Evolutionary conservation across 2,113 vertebrate genomes (phyloP).

Genomic region (Uria aalge): DNA sequence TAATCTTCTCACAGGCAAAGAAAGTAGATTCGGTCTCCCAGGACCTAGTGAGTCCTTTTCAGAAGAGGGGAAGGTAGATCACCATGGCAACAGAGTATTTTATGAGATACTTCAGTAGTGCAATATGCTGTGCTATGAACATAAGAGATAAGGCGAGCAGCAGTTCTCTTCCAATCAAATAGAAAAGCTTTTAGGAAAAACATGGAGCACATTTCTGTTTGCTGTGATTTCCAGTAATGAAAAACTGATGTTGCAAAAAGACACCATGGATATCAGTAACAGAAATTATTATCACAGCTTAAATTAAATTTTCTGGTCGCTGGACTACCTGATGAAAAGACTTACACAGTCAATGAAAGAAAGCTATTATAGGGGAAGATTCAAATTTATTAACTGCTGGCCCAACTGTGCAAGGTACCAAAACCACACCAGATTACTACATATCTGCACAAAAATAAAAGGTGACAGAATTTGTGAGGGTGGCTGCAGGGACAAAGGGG

Average conservation of each 20-base stretch:
- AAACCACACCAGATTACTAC: not conserved
- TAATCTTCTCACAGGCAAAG: not conserved
- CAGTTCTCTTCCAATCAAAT: not conserved
- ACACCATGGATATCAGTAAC: accelerated
- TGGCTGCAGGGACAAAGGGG: not conserved
- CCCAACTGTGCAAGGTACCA: not conserved
- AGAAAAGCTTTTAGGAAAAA: not conserved
- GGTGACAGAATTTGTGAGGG: not conserved
- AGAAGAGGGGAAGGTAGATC: not conserved
- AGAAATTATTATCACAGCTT: not conserved
- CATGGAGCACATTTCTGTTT: not conserved
- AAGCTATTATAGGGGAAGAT: not conserved
- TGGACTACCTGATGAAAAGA: not conserved
- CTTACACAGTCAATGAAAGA: not conserved
- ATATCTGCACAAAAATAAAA: not conserved
- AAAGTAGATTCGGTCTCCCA: not conserved
- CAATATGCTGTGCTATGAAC: not conserved
- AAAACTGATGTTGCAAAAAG: not conserved
- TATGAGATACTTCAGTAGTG: not conserved
- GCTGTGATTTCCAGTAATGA: not conserved
- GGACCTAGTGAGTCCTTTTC: not conserved
- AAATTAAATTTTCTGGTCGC: not conserved
- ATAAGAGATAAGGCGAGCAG: not conserved
- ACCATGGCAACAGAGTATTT: conserved; percentile 23
- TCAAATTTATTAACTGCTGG: not conserved